phyloP scores from a whole-genome alignment of 2,113 vertebrate genomes.

The Neodon shergylaensis region DNA sequence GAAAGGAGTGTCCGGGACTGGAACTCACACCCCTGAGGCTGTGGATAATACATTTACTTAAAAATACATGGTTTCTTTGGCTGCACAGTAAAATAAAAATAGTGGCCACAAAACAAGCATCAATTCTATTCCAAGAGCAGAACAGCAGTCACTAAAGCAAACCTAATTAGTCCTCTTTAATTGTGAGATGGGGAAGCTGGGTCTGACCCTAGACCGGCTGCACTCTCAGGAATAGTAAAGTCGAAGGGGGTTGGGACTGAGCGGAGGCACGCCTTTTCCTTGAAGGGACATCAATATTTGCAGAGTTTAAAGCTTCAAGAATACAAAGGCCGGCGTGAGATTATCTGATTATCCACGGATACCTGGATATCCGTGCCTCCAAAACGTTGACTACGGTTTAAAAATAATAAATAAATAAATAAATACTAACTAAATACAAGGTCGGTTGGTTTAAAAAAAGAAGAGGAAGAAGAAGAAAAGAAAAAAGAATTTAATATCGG shows the following conservation, averaged over 20 bases:
- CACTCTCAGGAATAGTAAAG: background rate
- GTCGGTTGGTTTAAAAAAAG: conserved; percentile 50
- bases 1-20: background rate
- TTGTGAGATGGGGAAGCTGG: background rate
- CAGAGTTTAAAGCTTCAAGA: background rate
- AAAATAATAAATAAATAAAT: background rate
- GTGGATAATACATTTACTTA: background rate
- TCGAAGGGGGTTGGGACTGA: background rate
- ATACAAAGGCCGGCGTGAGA: background rate
- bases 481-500: conserved; percentile 81
- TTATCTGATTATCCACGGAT: background rate
- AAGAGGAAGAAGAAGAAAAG: too few relatives aligned
- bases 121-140: background rate
- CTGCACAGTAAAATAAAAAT: background rate
- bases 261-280: background rate
- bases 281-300: background rate
- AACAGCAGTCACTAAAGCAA: background rate
- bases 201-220: background rate
- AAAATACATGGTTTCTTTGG: background rate
- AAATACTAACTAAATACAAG: conserved; percentile 48
- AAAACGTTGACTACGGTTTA: background rate
- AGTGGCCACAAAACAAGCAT: background rate
- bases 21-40: background rate
- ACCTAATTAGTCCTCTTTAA: background rate
- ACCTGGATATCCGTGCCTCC: background rate